phyloP scores from a whole-genome alignment of 2,797 vertebrate species.

The Betta splendens region DNA sequence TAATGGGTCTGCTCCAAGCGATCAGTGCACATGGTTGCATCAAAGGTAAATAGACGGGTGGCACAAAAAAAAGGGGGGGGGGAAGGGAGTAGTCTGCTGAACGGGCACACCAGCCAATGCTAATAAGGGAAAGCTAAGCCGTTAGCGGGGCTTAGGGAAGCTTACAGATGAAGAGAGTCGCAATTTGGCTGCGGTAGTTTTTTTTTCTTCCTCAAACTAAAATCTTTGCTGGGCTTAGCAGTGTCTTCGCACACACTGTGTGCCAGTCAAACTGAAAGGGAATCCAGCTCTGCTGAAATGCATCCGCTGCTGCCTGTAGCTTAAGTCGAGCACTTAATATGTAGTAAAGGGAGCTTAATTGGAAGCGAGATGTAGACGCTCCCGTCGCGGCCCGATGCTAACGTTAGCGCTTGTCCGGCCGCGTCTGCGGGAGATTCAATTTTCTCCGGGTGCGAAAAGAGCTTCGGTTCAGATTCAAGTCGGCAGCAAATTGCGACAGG shows the following conservation, averaged over 20 bases:
- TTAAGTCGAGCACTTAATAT: conserved; percentile 67
- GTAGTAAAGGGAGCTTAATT: conserved; percentile 66
- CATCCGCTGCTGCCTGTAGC: conserved; percentile 57
- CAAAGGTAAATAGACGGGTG: conserved; percentile 57
- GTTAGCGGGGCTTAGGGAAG: conserved; percentile 67
- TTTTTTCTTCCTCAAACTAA: conserved; percentile 37
- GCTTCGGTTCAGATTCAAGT: conserved; percentile 36
- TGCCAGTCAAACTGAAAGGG: conserved; percentile 63
- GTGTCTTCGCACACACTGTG: conserved; percentile 58
- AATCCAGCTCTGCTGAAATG: conserved; percentile 62
- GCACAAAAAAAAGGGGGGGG: conserved; percentile 38
- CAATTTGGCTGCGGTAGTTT: conserved; percentile 60
- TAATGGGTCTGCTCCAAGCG: conserved; percentile 34
- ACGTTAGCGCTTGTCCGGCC: conserved; percentile 66
- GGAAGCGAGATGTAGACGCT: conserved; percentile 57
- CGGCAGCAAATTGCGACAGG: neutral
- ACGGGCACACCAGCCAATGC: conserved; percentile 63
- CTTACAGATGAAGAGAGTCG: conserved; percentile 71
- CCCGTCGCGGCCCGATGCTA: conserved; percentile 58
- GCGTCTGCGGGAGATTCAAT: conserved; percentile 60
- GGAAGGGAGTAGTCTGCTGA: conserved; percentile 37
- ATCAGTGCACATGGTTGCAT: conserved; percentile 41
- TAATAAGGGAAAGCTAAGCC: conserved; percentile 71
- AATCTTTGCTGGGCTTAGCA: conserved; percentile 60
- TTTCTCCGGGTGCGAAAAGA: conserved; percentile 50